Conservation (phyloP, 2,888 invertebrate species). For the Sinotaia quadrata region DNA sequence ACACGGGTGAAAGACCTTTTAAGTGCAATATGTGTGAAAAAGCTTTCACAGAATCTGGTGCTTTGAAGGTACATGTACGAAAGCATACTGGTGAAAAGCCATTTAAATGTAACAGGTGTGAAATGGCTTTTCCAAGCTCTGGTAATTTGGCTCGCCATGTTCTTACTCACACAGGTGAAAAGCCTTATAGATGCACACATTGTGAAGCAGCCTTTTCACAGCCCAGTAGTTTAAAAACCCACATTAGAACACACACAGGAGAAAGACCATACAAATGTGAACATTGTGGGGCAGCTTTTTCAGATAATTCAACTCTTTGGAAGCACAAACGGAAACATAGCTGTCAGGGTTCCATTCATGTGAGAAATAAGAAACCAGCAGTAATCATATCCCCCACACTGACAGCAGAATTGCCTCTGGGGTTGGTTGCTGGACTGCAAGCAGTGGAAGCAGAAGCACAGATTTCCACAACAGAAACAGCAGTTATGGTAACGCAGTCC, state of each 20-base stretch:
- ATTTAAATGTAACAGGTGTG: constrained; percentile 24
- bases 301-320: constrained; percentile 9
- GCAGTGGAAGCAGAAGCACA: neutral
- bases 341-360: neutral
- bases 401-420: neutral
- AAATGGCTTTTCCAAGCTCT: constrained; percentile 18
- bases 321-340: constrained; percentile 7
- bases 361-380: neutral
- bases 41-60: constrained; percentile 17
- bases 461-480: no score
- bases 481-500: no score
- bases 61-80: constrained; percentile 23
- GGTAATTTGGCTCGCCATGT: constrained; percentile 25
- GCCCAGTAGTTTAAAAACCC: constrained; percentile 21
- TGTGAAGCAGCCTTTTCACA: constrained; percentile 20
- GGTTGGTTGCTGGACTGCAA: neutral
- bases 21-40: constrained; percentile 15
- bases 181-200: constrained; percentile 25
- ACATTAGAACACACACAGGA: constrained; percentile 6
- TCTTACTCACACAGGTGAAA: constrained; percentile 30
- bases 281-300: constrained; percentile 7
- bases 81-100: constrained; percentile 33
- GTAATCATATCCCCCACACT: neutral
- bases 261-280: constrained; percentile 8
- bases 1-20: constrained; percentile 30